These are phyloP conservation scores for Lottia gigantea DNA, from an alignment of 2,888 invertebrate species.

Conservation along the genomic window DNA sequence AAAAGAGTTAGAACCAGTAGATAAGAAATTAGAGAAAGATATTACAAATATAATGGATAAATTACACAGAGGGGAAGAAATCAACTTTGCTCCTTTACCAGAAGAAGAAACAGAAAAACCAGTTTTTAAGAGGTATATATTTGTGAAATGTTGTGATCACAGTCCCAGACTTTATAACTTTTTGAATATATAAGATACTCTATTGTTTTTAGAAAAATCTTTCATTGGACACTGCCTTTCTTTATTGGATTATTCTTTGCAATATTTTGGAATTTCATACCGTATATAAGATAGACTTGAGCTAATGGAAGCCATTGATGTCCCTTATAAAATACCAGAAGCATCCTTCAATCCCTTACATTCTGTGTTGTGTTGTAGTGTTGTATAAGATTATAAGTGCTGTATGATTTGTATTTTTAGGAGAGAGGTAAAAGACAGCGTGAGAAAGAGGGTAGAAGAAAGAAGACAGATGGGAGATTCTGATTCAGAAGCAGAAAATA, in stretches of 20 bases:
- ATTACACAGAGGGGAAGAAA: slow-evolving; percentile 44
- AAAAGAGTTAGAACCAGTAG: slow-evolving; percentile 79
- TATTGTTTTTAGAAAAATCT: too few species aligned
- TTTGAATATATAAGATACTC: too few species aligned
- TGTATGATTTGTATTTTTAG: not conserved
- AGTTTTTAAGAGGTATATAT: not conserved
- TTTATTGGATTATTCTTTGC: too few species aligned
- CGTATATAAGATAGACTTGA: not conserved
- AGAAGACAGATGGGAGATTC: not conserved
- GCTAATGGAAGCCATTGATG: too few species aligned
- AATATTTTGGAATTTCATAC: too few species aligned
- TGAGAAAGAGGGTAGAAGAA: not conserved
- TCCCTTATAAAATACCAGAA: too few species aligned
- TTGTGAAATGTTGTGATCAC: too few species aligned
- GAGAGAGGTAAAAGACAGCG: not conserved
- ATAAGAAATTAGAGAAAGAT: slow-evolving; percentile 77
- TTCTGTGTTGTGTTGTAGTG: not conserved
- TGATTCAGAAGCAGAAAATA: slow-evolving; percentile 3
- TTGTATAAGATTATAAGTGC: too few species aligned
- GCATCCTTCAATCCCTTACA: too few species aligned
- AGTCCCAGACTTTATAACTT: too few species aligned
- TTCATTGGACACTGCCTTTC: too few species aligned
- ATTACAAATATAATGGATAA: slow-evolving; percentile 75
- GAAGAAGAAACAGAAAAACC: slow-evolving; percentile 1
- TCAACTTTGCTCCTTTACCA: slow-evolving; percentile 25